Base-by-base conservation (phyloP, 2,888 invertebrate species). In the Parapristionchus giblindavisi region DNA sequence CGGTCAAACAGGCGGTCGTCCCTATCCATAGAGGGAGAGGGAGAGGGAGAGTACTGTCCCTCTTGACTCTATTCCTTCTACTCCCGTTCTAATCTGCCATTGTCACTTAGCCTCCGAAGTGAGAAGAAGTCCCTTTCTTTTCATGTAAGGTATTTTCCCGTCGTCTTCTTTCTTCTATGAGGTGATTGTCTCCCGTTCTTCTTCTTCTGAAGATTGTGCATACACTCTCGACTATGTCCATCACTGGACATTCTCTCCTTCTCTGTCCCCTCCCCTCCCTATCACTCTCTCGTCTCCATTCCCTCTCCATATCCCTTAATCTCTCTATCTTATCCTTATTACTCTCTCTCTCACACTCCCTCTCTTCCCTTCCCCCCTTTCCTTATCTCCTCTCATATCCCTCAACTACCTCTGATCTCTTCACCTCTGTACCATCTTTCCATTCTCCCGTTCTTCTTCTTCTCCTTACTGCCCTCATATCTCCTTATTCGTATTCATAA, bases 201-300 rank as follows among this genome's bases (percentile, higher is more conserved):
- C 51, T 27, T n/a, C 48, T 51, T 66, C 52, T 68, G 36, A 48
- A 48, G 63, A 65, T 43, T 43, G 63, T 38, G 61, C 8, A 40
- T 24, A 34, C 38, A 43, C 68, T 68, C 68, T 51, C 48, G 68
- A 68, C 68, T 52, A 52, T 65, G 63, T 65, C 63, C 68, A 68
- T 68, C 68, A 68, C 68, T 65, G 63, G 32, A 54, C 71, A 40
- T 43, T 71, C 40, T 38, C 40, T 71, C n/a, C n/a, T n/a, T n/a
- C 71, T 56, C 70, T n/a, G 24, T 54, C 40, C 54, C 36, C 51
- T 51, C 52, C 56, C 43, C 40, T 38, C 54, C 27, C n/a, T 32
- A 24, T 24, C 66, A 27, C 48, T 66, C 51, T n/a, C 66, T 43
- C 48, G n/a, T n/a, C n/a, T n/a, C n/a, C n/a, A n/a, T n/a, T 66